phyloP scores from a whole-genome alignment of 2,888 invertebrate species.

The Rhyacophila evoluta region DNA sequence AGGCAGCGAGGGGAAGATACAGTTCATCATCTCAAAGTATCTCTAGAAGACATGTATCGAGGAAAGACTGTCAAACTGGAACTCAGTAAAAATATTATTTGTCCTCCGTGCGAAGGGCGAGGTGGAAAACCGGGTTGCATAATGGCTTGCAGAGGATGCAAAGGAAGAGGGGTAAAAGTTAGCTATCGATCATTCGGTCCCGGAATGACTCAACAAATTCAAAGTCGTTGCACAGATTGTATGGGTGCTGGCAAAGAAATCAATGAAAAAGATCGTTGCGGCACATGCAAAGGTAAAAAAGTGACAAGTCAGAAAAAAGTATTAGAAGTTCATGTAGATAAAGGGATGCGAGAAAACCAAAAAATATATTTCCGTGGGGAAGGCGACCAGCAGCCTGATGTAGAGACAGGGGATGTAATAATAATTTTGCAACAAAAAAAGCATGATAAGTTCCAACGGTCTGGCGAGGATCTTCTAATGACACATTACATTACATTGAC shows the following conservation, averaged over 20 bases:
- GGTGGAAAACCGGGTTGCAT: slow-evolving; percentile 80
- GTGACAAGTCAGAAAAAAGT: slow-evolving; percentile 85
- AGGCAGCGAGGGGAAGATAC: slow-evolving; percentile 83
- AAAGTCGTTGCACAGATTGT: slow-evolving; percentile 73
- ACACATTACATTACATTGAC: slow-evolving; percentile 82
- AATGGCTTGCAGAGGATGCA: slow-evolving; percentile 78
- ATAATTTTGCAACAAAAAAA: slow-evolving; percentile 86
- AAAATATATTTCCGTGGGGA: slow-evolving; percentile 89
- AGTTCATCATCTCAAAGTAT: slow-evolving; percentile 84
- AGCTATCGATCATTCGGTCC: slow-evolving; percentile 77
- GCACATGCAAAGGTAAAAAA: slow-evolving; percentile 85
- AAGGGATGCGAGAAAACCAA: slow-evolving; percentile 89
- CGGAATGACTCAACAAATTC: slow-evolving; percentile 75
- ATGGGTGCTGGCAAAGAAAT: slow-evolving; percentile 80
- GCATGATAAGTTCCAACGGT: slow-evolving; percentile 84
- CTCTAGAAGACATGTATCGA: slow-evolving; percentile 91
- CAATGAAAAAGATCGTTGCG: slow-evolving; percentile 86
- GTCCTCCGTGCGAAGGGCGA: slow-evolving; percentile 81
- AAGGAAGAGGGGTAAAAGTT: slow-evolving; percentile 82
- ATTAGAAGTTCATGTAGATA: slow-evolving; percentile 88
- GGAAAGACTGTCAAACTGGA: slow-evolving; percentile 88
- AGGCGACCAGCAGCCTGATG: slow-evolving; percentile 90
- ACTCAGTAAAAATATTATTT: slow-evolving; percentile 85
- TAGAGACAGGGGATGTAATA: slow-evolving; percentile 90
- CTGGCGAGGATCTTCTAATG: slow-evolving; percentile 80